Percentiles rank a stretch among this genome's conserved stretches.
Conservation (phyloP, 2,888 invertebrate species). For the Cerceris rybyensis region DNA sequence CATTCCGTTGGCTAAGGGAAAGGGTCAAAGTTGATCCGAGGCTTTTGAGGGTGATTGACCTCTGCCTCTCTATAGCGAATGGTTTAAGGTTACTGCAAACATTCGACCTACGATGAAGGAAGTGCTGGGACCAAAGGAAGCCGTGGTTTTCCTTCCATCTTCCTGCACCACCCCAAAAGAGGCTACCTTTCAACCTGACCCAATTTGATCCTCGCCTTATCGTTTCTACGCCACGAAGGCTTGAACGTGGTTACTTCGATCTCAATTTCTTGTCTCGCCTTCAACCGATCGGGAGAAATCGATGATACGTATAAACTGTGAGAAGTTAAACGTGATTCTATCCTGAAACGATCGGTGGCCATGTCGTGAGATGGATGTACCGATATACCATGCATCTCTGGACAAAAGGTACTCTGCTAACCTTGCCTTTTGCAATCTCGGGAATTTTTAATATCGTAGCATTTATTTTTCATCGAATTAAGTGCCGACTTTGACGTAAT, state of each 20-base stretch:
- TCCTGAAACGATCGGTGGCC: too few relatives aligned
- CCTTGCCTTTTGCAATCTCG: too few relatives aligned
- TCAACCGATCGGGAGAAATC: not conserved
- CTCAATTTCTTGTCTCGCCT: slow-evolving; percentile 9
- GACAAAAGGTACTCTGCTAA: too few relatives aligned
- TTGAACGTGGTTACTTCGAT: slow-evolving; percentile 3
- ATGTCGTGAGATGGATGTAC: too few relatives aligned
- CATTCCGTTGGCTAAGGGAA: slow-evolving; percentile 5
- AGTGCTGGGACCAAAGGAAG: not conserved
- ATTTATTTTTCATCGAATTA: too few relatives aligned
- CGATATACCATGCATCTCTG: too few relatives aligned
- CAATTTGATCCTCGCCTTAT: slow-evolving; percentile 28
- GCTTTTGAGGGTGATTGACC: slow-evolving; percentile 8
- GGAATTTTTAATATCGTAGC: too few relatives aligned
- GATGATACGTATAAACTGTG: not conserved
- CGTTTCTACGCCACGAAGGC: not conserved
- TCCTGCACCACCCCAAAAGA: slow-evolving; percentile 3
- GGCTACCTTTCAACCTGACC: slow-evolving; percentile 18
- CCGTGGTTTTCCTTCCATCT: not conserved
- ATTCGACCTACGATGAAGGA: slow-evolving; percentile 6
- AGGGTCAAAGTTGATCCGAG: slow-evolving; percentile 14
- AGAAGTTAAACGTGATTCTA: not conserved
- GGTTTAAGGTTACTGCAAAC: slow-evolving; percentile 40
- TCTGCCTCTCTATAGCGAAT: slow-evolving; percentile 11
- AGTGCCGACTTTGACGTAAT: too few relatives aligned